These are phyloP conservation scores for Poeciliopsis turrubarensis DNA, from an alignment of 2,113 vertebrate genomes.

Conservation along the genomic window DNA sequence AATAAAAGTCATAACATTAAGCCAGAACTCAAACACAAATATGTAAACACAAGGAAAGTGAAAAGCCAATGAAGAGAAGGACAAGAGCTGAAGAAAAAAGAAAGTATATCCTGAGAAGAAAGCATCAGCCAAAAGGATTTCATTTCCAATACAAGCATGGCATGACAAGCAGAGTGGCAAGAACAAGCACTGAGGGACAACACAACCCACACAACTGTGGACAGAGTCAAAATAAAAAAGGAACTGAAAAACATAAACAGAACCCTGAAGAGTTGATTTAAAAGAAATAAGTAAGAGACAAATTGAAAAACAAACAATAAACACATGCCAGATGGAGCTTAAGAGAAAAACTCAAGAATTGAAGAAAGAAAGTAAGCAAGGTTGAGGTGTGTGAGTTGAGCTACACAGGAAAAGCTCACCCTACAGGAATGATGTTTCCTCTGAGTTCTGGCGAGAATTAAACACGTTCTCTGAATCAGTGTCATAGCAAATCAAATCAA, in stretches of 20 bases:
- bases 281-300: conserved; percentile 7
- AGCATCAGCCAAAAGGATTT: conserved; percentile 40
- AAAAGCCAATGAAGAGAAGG: conserved; percentile 17
- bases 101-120: conserved; percentile 25
- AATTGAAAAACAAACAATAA: conserved; percentile 16
- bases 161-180: conserved; percentile 15
- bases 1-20: conserved; percentile 14
- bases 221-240: conserved; percentile 20
- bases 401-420: conserved; percentile 36
- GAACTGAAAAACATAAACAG: not conserved
- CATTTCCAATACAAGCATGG: conserved; percentile 25
- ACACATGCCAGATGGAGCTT: not conserved
- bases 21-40: not conserved
- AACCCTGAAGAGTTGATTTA: conserved; percentile 4
- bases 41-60: conserved; percentile 1
- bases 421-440: conserved; percentile 61
- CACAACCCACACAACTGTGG: conserved; percentile 18
- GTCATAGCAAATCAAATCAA: conserved; percentile 67
- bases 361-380: conserved; percentile 24
- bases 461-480: conserved; percentile 62
- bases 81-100: conserved; percentile 14
- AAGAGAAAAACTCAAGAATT: conserved; percentile 4
- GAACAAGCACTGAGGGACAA: conserved; percentile 13
- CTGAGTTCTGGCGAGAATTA: conserved; percentile 53
- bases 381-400: conserved; percentile 33